A percentile compares a stretch with the other conserved stretches of the same genome.
Conservation (phyloP, 2,797 vertebrate genomes). For the Pangasius krempfi region DNA sequence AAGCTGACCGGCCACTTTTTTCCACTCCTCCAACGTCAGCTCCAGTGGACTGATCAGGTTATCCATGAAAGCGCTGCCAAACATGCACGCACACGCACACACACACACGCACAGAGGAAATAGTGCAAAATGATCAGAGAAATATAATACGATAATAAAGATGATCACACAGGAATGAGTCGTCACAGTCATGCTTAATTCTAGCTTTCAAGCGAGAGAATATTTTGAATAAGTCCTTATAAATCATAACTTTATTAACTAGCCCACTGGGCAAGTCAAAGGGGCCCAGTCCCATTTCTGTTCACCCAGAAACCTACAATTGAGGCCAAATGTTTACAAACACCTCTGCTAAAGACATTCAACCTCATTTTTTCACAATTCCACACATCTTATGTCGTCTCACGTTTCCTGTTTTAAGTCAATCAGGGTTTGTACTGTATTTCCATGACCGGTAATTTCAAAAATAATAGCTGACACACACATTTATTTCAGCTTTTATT, state of each 20-base stretch:
- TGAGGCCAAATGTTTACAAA: background rate
- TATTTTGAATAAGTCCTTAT: background rate
- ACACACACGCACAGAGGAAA: background rate
- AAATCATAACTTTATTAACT: background rate
- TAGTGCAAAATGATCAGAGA: background rate
- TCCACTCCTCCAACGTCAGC: constrained; percentile 84
- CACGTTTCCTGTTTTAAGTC: background rate
- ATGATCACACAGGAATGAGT: background rate
- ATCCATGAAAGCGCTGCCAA: constrained; percentile 78
- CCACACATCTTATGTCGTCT: background rate
- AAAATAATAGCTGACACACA: too few relatives aligned
- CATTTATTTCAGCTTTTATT: background rate
- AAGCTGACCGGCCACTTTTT: constrained; percentile 79
- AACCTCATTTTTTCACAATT: background rate
- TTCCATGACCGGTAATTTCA: too few relatives aligned
- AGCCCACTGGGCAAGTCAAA: background rate
- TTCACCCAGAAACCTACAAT: background rate
- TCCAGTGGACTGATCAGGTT: constrained; percentile 80
- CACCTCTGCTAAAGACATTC: background rate
- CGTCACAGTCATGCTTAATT: background rate
- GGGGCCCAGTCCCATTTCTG: background rate
- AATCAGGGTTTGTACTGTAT: too few relatives aligned
- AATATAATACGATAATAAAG: background rate
- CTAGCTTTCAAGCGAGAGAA: background rate
- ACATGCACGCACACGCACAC: background rate